Evolutionary conservation across 2,113 vertebrate species (phyloP).

Genomic region (Artemisiospiza belli): DNA sequence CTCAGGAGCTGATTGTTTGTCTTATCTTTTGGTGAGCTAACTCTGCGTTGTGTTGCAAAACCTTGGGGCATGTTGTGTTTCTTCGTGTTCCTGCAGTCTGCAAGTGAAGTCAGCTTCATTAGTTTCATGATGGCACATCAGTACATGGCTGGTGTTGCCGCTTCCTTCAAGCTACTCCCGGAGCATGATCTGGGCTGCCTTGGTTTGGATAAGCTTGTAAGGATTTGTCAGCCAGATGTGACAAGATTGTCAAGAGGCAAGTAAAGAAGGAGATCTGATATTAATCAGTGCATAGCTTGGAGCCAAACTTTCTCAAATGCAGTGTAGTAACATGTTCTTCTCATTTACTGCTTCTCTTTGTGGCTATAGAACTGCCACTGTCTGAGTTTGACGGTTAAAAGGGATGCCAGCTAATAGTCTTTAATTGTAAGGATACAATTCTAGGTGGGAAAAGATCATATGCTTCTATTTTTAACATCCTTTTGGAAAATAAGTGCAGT

Average conservation of each 20-base stretch:
- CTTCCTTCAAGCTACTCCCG: conserved; percentile 79
- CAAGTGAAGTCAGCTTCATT: conserved; percentile 83
- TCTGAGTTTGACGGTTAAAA: conserved; percentile 75
- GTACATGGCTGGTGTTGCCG: conserved; percentile 75
- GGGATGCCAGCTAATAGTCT: conserved; percentile 71
- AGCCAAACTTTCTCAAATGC: conserved; percentile 89
- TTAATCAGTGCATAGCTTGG: conserved; percentile 89
- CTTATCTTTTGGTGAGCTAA: conserved; percentile 68
- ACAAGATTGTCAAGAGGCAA: conserved; percentile 86
- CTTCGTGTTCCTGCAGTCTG: conserved; percentile 73
- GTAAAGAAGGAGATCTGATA: conserved; percentile 87
- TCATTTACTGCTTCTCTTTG: conserved; percentile 81
- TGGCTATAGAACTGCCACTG: conserved; percentile 78
- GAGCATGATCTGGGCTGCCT: conserved; percentile 76
- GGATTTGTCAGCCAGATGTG: conserved; percentile 94
- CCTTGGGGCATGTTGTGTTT: conserved; percentile 72
- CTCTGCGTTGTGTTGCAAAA: conserved; percentile 66
- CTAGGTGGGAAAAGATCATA: conserved; percentile 56
- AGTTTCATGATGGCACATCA: conserved; percentile 83
- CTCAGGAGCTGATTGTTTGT: conserved; percentile 65
- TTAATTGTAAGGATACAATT: conserved; percentile 59
- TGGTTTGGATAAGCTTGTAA: conserved; percentile 82
- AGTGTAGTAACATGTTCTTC: conserved; percentile 90
- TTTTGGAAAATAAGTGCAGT: conserved; percentile 50
- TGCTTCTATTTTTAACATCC: conserved; percentile 39